These are phyloP conservation scores for Nanorana parkeri DNA, from an alignment of 2,113 vertebrate species.

Conservation along the genomic window DNA sequence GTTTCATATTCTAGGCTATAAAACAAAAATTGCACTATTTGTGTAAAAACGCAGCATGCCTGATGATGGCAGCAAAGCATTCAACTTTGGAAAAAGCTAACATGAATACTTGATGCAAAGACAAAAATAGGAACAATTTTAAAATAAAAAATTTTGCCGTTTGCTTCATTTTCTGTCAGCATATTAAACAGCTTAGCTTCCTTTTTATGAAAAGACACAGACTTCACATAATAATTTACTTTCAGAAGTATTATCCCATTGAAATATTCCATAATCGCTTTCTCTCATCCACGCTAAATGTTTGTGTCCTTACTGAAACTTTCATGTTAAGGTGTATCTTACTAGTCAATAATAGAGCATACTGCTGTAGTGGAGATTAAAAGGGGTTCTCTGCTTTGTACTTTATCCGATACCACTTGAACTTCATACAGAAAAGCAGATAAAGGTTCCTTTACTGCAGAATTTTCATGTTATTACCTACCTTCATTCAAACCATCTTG, in stretches of 20 bases:
- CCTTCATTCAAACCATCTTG: too few species aligned
- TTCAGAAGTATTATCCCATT: background rate
- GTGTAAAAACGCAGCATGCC: conserved; percentile 19
- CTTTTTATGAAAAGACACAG: background rate
- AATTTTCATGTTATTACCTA: too few species aligned
- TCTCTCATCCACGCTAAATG: background rate
- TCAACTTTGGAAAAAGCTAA: background rate
- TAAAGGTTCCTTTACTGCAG: too few species aligned
- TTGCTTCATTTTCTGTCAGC: background rate
- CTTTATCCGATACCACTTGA: too few species aligned
- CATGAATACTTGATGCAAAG: conserved; percentile 1
- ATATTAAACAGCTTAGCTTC: background rate
- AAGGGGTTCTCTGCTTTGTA: too few species aligned
- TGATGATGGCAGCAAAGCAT: conserved; percentile 33
- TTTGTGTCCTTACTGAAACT: too few species aligned
- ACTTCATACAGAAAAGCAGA: too few species aligned
- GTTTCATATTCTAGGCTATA: background rate
- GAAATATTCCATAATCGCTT: background rate
- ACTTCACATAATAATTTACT: background rate
- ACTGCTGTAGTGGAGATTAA: too few species aligned
- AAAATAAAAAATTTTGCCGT: background rate
- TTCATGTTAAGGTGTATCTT: too few species aligned
- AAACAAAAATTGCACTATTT: background rate
- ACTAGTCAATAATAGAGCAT: too few species aligned
- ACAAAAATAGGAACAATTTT: background rate